Conservation (phyloP, 2,113 vertebrate genomes). For the Epinephelus lanceolatus region DNA sequence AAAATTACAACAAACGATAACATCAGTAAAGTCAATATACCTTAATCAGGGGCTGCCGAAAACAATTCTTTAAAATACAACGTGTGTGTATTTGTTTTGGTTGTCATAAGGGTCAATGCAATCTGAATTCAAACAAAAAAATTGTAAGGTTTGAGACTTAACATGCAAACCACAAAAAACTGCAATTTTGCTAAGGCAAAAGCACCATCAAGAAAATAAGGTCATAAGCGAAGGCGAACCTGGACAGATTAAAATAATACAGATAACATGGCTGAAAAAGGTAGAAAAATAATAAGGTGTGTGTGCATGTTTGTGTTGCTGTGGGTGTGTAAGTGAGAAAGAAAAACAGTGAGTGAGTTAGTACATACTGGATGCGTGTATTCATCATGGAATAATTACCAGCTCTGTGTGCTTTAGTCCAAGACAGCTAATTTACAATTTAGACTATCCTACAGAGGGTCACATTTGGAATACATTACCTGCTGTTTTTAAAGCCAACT, state of each 20-base stretch:
- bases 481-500: slow-evolving; percentile 42
- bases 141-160: too few species aligned
- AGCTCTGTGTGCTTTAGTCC: slow-evolving; percentile 43
- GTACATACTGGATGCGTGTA: slow-evolving; percentile 21
- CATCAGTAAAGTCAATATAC: neutral
- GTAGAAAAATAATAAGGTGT: neutral
- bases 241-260: slow-evolving; percentile 12
- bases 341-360: slow-evolving; percentile 14
- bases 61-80: neutral
- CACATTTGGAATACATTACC: slow-evolving; percentile 42
- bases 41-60: neutral
- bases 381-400: slow-evolving; percentile 60
- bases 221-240: neutral
- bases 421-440: slow-evolving; percentile 58
- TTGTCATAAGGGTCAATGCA: neutral
- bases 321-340: neutral
- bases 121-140: too few species aligned
- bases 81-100: neutral
- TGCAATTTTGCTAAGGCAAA: neutral
- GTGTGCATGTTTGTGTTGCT: neutral
- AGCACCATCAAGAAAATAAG: neutral
- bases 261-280: neutral
- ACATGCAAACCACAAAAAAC: too few species aligned
- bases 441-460: slow-evolving; percentile 48
- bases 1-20: too few species aligned